Evolutionary conservation across 2,113 vertebrate species (phyloP).

Genomic region (Xerus inauris): DNA sequence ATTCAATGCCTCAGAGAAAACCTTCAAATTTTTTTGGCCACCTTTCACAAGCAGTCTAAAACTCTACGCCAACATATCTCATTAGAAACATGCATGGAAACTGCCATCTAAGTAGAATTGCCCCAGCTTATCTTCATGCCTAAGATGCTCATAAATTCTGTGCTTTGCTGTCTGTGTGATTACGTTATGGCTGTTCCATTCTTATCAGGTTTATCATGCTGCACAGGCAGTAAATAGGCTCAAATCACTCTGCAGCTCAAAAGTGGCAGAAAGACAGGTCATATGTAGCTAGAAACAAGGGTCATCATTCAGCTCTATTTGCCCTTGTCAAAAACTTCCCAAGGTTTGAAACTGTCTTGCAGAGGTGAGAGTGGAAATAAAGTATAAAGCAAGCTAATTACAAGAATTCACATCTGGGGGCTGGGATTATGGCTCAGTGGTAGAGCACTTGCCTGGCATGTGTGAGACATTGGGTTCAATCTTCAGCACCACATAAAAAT

Average conservation of each 20-base stretch:
- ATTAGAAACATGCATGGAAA: background rate
- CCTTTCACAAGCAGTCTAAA: conserved; percentile 2
- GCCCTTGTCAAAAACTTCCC: background rate
- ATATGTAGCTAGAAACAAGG: background rate
- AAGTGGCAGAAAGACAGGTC: background rate
- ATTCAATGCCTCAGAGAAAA: background rate
- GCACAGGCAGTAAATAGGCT: background rate
- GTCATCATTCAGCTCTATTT: background rate
- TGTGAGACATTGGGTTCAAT: too few species aligned
- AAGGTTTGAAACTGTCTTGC: background rate
- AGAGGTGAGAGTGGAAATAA: background rate
- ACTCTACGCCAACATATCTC: background rate
- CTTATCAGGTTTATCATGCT: background rate
- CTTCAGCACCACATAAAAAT: too few species aligned
- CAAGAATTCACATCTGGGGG: background rate
- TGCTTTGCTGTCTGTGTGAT: background rate
- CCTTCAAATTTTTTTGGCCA: background rate
- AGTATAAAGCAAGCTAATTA: background rate
- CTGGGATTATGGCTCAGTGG: too few species aligned
- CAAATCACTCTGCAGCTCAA: background rate
- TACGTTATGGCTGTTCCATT: background rate
- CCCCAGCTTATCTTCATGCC: background rate
- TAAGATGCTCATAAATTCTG: background rate
- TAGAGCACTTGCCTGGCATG: too few species aligned
- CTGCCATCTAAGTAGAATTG: background rate